phyloP scores from a whole-genome alignment of 2,888 invertebrate genomes.

The Cosmopolites sordidus region DNA sequence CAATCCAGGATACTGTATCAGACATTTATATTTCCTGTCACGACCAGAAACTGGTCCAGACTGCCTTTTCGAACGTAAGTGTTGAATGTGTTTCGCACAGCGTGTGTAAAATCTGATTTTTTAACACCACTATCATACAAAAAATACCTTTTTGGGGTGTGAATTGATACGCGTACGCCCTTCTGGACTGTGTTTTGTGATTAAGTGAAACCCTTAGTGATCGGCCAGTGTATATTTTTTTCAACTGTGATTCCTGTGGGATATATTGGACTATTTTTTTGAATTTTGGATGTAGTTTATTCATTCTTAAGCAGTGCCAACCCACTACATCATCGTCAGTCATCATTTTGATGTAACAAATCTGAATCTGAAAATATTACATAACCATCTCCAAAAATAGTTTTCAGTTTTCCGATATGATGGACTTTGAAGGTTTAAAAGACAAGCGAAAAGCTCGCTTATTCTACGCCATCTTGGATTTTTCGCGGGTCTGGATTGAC shows the following conservation, averaged over 20 bases:
- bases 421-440: not conserved
- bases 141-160: not conserved
- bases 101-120: constrained; percentile 4
- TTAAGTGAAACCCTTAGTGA: not conserved
- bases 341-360: too few relatives aligned
- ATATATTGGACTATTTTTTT: constrained; percentile 10
- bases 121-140: not conserved
- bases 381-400: not conserved
- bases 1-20: constrained; percentile 71
- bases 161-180: too few relatives aligned
- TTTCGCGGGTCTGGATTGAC: constrained; percentile 25
- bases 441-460: not conserved
- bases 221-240: not conserved
- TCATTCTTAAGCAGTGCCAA: too few relatives aligned
- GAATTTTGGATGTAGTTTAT: too few relatives aligned
- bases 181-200: constrained; percentile 18
- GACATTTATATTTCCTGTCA: constrained; percentile 71
- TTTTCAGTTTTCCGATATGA: not conserved
- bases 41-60: constrained; percentile 80
- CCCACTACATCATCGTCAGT: too few relatives aligned
- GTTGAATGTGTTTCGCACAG: constrained; percentile 28
- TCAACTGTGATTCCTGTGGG: constrained; percentile 22
- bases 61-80: constrained; percentile 96
- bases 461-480: constrained; percentile 33
- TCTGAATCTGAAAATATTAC: too few relatives aligned